A percentile compares a stretch with the other conserved stretches of the same genome.
Evolutionary conservation across 1,140 invertebrate genomes (phyloP).

Genomic region (Drosophila seguyi): DNA sequence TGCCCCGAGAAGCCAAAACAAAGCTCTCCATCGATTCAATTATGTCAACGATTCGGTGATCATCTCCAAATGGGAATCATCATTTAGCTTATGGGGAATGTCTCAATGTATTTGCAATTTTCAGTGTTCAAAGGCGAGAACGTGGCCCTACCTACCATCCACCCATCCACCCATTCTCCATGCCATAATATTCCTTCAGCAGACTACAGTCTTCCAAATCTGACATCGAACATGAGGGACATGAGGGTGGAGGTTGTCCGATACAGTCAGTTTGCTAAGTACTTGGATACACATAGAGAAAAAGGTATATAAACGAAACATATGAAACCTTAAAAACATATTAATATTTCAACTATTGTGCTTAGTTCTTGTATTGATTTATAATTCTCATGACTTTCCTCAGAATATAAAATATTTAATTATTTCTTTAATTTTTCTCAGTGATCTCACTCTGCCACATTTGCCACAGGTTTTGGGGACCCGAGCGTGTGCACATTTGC

Average conservation of each 20-base stretch:
- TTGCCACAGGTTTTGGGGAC: conserved; percentile 26
- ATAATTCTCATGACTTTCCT: neutral
- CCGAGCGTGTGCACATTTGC: conserved; percentile 63
- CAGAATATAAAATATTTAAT: neutral
- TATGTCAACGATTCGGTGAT: conserved; percentile 40
- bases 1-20: conserved; percentile 15
- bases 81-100: conserved; percentile 44
- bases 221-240: conserved; percentile 39
- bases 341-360: too few relatives aligned
- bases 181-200: conserved; percentile 14
- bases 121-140: conserved; percentile 10
- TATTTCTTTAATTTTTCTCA: neutral
- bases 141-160: neutral
- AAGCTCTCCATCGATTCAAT: conserved; percentile 47
- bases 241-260: conserved; percentile 6
- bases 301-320: neutral
- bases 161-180: neutral
- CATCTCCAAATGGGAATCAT: conserved; percentile 39
- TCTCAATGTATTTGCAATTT: conserved; percentile 50
- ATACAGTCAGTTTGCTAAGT: conserved; percentile 43
- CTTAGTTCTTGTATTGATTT: neutral
- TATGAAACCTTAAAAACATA: neutral
- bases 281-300: conserved; percentile 16
- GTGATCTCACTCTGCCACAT: conserved; percentile 4
- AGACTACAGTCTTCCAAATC: conserved; percentile 44